These are phyloP conservation scores for Calliopum simillimum DNA, from an alignment of 2,888 invertebrate species.

Conservation along the genomic window DNA sequence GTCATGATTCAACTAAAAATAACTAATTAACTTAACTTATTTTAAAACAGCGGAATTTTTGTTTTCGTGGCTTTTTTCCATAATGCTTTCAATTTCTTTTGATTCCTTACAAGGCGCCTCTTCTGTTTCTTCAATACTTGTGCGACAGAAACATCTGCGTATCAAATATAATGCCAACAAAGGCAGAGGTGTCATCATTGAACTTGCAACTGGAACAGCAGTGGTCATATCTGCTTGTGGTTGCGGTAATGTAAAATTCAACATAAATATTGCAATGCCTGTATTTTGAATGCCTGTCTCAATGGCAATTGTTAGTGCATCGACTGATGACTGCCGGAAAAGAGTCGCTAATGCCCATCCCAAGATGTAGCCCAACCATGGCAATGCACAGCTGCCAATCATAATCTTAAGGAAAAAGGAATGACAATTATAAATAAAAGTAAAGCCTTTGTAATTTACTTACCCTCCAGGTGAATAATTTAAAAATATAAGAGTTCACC, in stretches of 20 bases:
- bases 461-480: constrained; percentile 86
- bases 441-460: constrained; percentile 53
- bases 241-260: constrained; percentile 81
- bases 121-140: constrained; percentile 40
- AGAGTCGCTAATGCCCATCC: constrained; percentile 74
- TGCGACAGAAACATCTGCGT: constrained; percentile 64
- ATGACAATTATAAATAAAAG: neutral
- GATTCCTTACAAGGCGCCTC: constrained; percentile 29
- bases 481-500: constrained; percentile 87
- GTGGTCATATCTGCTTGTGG: constrained; percentile 89
- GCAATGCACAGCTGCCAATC: constrained; percentile 81
- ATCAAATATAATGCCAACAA: constrained; percentile 72
- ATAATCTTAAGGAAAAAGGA: constrained; percentile 71
- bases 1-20: neutral
- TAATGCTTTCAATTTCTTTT: constrained; percentile 40
- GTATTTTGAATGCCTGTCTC: constrained; percentile 94
- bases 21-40: neutral
- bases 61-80: constrained; percentile 31
- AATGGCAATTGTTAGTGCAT: constrained; percentile 84
- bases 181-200: constrained; percentile 91
- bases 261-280: constrained; percentile 87
- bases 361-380: constrained; percentile 81
- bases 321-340: constrained; percentile 72
- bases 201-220: constrained; percentile 87
- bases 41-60: too few species aligned